These are phyloP conservation scores for Anarsia innoxiella DNA, from an alignment of 2,888 invertebrate genomes.

Conservation along the genomic window DNA sequence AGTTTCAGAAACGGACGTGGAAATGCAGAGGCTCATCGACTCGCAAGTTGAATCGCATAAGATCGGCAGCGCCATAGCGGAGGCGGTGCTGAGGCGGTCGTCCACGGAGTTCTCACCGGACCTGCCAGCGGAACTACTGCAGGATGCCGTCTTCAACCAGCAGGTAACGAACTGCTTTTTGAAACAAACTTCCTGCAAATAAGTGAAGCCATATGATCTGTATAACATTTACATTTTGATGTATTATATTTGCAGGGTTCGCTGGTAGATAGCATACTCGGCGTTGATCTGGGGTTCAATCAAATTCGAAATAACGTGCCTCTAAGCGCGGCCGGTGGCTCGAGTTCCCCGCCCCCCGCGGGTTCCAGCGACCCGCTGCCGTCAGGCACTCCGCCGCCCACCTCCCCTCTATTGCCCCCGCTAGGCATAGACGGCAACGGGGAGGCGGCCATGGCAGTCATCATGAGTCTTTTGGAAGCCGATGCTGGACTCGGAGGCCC, in stretches of 20 bases:
- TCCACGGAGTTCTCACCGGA: conserved; percentile 41
- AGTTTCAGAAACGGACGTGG: conserved; percentile 71
- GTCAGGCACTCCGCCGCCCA: conserved; percentile 24
- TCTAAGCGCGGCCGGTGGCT: conserved; percentile 34
- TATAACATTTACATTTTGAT: no score
- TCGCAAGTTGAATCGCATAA: conserved; percentile 88
- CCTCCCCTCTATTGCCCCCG: conserved; percentile 40
- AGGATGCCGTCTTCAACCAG: conserved; percentile 43
- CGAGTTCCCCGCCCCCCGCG: conserved; percentile 23
- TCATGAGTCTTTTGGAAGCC: conserved; percentile 92
- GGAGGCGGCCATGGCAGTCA: conserved; percentile 93
- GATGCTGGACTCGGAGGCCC: conserved; percentile 92
- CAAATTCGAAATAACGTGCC: conserved; percentile 54
- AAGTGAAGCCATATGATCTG: no score
- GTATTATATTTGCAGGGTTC: conserved; percentile 26
- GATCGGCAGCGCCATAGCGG: conserved; percentile 89
- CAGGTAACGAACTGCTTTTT: no score
- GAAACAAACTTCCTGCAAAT: no score
- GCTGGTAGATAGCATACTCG: conserved; percentile 43
- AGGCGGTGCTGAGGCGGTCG: conserved; percentile 76
- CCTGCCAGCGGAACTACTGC: conserved; percentile 39
- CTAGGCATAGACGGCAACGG: conserved; percentile 82
- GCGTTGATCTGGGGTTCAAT: conserved; percentile 28
- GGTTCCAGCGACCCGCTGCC: conserved; percentile 25
- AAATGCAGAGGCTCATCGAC: conserved; percentile 81